These are phyloP conservation scores for Pimephales promelas DNA, from an alignment of 2,113 vertebrate genomes.

Conservation along the genomic window DNA sequence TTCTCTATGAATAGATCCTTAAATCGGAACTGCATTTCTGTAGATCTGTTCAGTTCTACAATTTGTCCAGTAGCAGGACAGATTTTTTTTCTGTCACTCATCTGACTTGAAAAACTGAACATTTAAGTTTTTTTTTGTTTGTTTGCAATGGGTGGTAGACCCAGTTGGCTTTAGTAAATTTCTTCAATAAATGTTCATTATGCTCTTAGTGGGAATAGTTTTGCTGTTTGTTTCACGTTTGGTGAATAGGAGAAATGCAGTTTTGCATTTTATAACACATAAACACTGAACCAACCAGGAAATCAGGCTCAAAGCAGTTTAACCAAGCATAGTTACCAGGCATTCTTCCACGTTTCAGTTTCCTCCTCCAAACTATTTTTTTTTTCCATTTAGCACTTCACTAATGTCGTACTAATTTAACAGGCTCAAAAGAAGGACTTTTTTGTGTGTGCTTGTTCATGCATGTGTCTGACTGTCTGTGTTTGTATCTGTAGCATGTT, in stretches of 20 bases:
- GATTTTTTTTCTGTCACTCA: not conserved
- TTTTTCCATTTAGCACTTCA: not conserved
- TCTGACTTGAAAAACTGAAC: not conserved
- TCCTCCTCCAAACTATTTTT: not conserved
- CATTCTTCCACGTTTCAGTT: not conserved
- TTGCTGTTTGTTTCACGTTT: too few species aligned
- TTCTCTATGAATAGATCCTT: not conserved
- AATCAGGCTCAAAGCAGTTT: not conserved
- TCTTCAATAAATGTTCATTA: not conserved
- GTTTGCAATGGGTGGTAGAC: not conserved
- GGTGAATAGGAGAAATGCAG: too few species aligned
- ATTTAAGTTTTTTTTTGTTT: not conserved
- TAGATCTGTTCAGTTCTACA: not conserved
- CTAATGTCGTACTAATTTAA: not conserved
- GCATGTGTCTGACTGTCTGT: conserved; percentile 21
- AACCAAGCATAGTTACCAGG: not conserved
- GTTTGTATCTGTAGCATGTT: conserved; percentile 2
- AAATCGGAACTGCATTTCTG: not conserved
- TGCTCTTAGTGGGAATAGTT: too few species aligned
- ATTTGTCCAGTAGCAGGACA: not conserved
- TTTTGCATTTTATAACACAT: too few species aligned
- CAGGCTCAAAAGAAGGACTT: not conserved
- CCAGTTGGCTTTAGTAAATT: not conserved
- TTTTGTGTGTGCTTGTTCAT: not conserved
- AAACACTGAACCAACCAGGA: not conserved